These are phyloP conservation scores for Parnassius apollo DNA, from an alignment of 2,888 invertebrate genomes.

Conservation along the genomic window DNA sequence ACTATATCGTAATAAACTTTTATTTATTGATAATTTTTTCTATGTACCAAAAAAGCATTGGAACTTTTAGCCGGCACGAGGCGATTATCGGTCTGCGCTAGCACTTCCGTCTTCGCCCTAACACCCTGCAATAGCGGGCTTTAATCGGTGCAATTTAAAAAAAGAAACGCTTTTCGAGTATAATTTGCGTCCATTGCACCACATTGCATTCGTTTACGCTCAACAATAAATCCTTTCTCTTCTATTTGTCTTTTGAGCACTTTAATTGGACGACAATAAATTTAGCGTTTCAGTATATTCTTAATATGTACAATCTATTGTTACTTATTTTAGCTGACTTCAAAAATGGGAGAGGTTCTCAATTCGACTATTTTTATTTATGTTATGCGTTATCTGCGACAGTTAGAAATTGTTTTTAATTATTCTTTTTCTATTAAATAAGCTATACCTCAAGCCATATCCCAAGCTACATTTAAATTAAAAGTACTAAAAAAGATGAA, in stretches of 20 bases:
- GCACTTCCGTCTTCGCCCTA: constrained; percentile 33
- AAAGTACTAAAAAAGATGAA: too few relatives aligned
- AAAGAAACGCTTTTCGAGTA: constrained; percentile 25
- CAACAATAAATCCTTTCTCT: constrained; percentile 12
- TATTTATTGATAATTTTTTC: constrained; percentile 8
- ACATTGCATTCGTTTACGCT: constrained; percentile 36
- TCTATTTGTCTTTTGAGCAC: constrained; percentile 15
- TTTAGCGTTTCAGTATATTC: constrained; percentile 2
- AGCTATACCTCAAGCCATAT: too few relatives aligned
- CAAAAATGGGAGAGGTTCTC: too few relatives aligned
- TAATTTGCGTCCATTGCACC: constrained; percentile 44
- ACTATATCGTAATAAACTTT: constrained; percentile 14
- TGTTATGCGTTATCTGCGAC: too few relatives aligned
- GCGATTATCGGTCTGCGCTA: constrained; percentile 42
- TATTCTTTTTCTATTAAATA: too few relatives aligned
- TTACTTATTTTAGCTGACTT: too few relatives aligned
- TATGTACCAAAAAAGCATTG: constrained; percentile 13
- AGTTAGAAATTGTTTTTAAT: too few relatives aligned
- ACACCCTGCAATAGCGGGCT: constrained; percentile 31
- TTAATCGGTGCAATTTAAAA: constrained; percentile 41
- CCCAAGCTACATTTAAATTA: too few relatives aligned
- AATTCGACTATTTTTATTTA: too few relatives aligned
- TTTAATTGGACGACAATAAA: constrained; percentile 15
- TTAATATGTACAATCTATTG: not conserved
- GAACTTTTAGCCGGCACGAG: constrained; percentile 18